Evolutionary conservation across 2,113 vertebrate species (phyloP).

Genomic region (Cisticola juncidis): DNA sequence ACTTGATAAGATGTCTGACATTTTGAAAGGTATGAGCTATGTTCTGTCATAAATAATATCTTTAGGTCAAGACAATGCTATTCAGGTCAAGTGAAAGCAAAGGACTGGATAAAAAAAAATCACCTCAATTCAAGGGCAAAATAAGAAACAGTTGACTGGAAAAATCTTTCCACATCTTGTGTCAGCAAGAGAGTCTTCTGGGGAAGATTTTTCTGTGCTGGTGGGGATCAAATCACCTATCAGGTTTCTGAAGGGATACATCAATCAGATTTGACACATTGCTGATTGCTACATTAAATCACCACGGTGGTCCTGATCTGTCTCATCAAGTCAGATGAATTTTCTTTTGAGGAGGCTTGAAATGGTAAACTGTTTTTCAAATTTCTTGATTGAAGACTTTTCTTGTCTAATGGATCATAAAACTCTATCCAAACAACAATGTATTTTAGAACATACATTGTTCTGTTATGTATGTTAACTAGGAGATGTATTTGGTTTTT

Average conservation of each 20-base stretch:
- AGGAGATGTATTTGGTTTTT: fast-evolving
- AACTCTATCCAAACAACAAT: not conserved
- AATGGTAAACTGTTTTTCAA: conserved; percentile 56
- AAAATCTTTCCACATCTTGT: conserved; percentile 22
- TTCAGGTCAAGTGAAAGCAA: conserved; percentile 63
- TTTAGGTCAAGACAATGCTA: conserved; percentile 38
- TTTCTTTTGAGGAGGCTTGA: not conserved
- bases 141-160: conserved; percentile 50
- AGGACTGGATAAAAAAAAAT: not conserved
- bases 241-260: conserved; percentile 63
- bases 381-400: conserved; percentile 57
- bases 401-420: conserved; percentile 48
- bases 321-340: conserved; percentile 64
- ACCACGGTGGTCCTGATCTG: conserved; percentile 65
- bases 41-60: conserved; percentile 60
- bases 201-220: conserved; percentile 67
- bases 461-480: not conserved
- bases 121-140: conserved; percentile 70
- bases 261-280: conserved; percentile 76
- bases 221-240: conserved; percentile 72
- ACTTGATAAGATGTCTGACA: conserved; percentile 42
- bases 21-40: conserved; percentile 58
- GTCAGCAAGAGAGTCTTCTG: conserved; percentile 19
- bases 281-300: conserved; percentile 81
- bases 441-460: not conserved